Percentiles rank a stretch among this genome's conserved stretches.
phyloP scores from a whole-genome alignment of 1,140 invertebrate genomes.

The Rhynchophorus ferrugineus region DNA sequence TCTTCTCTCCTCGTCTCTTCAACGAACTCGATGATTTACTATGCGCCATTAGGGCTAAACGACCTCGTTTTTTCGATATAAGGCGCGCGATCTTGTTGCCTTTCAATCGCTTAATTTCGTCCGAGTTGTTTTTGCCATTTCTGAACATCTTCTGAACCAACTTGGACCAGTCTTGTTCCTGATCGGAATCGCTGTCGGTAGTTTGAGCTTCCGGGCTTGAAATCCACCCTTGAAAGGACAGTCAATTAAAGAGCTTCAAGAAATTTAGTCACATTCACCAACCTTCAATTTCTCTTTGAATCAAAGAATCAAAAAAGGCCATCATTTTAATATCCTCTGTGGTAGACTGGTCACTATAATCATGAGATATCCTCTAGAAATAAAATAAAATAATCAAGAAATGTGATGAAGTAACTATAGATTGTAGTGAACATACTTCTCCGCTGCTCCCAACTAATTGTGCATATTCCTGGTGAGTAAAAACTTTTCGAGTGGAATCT shows the following conservation, averaged over 20 bases:
- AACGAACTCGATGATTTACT: slow-evolving; percentile 32
- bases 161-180: slow-evolving; percentile 17
- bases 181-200: slow-evolving; percentile 11
- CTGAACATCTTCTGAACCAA: slow-evolving; percentile 23
- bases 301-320: slow-evolving; percentile 91
- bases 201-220: slow-evolving; percentile 8
- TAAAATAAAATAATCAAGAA: slow-evolving; percentile 16
- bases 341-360: slow-evolving; percentile 75
- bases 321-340: slow-evolving; percentile 91
- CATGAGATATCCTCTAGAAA: slow-evolving; percentile 62
- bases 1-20: slow-evolving; percentile 22
- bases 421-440: slow-evolving; percentile 42
- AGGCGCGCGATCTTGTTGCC: slow-evolving; percentile 36
- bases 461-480: slow-evolving; percentile 80
- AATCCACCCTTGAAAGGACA: slow-evolving; percentile 9
- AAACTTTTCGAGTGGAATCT: slow-evolving; percentile 68
- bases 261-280: not conserved
- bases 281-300: slow-evolving; percentile 82
- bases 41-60: slow-evolving; percentile 37
- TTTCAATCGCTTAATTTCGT: slow-evolving; percentile 30
- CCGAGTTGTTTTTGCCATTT: slow-evolving; percentile 15
- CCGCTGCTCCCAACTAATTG: slow-evolving; percentile 71
- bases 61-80: slow-evolving; percentile 35
- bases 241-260: not conserved
- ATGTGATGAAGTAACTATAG: slow-evolving; percentile 3